Evolutionary conservation across 2,113 vertebrate genomes (phyloP), one percentile per base, ranked within the genome.

Genomic region (Uria aalge): DNA sequence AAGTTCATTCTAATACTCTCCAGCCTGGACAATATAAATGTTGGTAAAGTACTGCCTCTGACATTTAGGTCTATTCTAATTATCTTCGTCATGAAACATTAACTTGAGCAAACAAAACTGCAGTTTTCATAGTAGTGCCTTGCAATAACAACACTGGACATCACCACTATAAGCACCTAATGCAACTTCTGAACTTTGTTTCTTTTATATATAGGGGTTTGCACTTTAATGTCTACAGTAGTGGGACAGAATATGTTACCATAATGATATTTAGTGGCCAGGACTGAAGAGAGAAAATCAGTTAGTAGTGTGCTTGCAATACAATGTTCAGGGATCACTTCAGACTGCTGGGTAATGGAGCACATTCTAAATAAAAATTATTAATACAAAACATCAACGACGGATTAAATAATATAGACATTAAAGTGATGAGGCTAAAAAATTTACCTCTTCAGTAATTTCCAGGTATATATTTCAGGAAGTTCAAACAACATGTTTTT

Each of bases 1-100:
- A 82, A 75, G 85, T 85, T 94, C 57, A 88, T 90, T 92, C 52
- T 78, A 95, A 94, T 92, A 63, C 43, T 67, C 74, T 90, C 79
- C 88, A 82, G 38, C 20, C 43, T 32, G 78, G n/a, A 88, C 47
- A 92, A 55, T 43, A 41, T 52, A 88, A 94, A 71, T 90, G 41
- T n/a, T 59, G 66, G 75, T 79, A 29, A 69, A 85, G 59, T 56
- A 60, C 34, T 67, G 29, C 55, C 50, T 73, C 64, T 83, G 73
- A 83, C 88, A 68, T 81, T 76, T 53, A 66, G 41, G 26, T 85
- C 32, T 68, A 47, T 52, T 75, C 78, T 85, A 72, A 90, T 90
- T 80, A 80, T 17, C 34, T 90, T 76, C 67, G 62, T 68, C 40
- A 73, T 26, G 68, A 89, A 92, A 69, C 55, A 78, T 2, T 77